phyloP scores from a whole-genome alignment of 2,888 invertebrate species.

The Aquatica leii region DNA sequence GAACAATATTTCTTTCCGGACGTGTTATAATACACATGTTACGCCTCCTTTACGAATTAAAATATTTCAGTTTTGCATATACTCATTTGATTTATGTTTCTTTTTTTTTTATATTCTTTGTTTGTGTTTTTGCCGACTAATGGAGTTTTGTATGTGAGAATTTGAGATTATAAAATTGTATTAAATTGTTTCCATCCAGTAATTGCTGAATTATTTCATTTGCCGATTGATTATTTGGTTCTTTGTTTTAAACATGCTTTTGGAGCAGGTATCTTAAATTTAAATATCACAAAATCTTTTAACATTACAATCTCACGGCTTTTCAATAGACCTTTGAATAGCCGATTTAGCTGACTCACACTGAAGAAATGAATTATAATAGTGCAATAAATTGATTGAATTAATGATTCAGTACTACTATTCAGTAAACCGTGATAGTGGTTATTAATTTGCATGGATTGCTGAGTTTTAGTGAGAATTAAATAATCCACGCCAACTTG shows the following conservation, averaged over 20 bases:
- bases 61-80: constrained; percentile 57
- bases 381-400: constrained; percentile 61
- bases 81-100: constrained; percentile 47
- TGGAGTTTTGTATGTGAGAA: constrained; percentile 5
- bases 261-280: constrained; percentile 49
- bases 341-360: constrained; percentile 54
- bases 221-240: too few species aligned
- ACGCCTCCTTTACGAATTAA: constrained; percentile 58
- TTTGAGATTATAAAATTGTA: constrained; percentile 23
- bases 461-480: constrained; percentile 34
- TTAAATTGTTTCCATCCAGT: constrained; percentile 13
- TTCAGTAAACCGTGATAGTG: constrained; percentile 60
- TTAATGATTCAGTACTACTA: constrained; percentile 61
- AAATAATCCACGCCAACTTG: too few species aligned
- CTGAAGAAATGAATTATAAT: constrained; percentile 59
- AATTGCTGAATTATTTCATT: not conserved
- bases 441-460: constrained; percentile 55
- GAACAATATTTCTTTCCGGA: constrained; percentile 56
- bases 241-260: constrained; percentile 54
- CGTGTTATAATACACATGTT: constrained; percentile 55
- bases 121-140: constrained; percentile 30
- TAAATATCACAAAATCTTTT: constrained; percentile 39
- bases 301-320: not conserved
- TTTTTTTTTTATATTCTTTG: constrained; percentile 14
- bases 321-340: not conserved